Evolutionary conservation across 2,113 vertebrate species (phyloP).

Genomic region (Upupa epops): DNA sequence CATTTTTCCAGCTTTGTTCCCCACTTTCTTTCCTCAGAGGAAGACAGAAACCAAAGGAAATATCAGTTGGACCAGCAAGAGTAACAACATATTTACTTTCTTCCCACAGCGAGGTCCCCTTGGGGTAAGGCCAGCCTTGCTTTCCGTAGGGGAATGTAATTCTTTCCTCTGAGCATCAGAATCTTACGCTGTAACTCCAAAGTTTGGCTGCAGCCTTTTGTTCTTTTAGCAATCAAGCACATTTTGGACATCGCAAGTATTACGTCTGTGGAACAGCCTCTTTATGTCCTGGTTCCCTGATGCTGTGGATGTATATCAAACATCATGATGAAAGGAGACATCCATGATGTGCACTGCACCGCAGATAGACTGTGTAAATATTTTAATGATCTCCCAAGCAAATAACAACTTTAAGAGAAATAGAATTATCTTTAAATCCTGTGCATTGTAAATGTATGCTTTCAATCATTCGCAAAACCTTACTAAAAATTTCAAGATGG

Average conservation of each 20-base stretch:
- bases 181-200: background rate
- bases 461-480: conserved; percentile 67
- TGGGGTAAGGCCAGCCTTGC: background rate
- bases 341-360: background rate
- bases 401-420: conserved; percentile 37
- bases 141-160: background rate
- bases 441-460: conserved; percentile 51
- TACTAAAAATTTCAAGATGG: conserved; percentile 73
- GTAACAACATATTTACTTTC: background rate
- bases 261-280: background rate
- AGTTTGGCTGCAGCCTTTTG: background rate
- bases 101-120: background rate
- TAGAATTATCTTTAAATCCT: conserved; percentile 45
- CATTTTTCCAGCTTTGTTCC: background rate
- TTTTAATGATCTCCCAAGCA: conserved; percentile 9
- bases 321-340: conserved; percentile 17
- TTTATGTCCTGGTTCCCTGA: conserved; percentile 6
- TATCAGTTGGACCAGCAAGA: background rate
- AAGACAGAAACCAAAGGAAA: background rate
- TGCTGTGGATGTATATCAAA: conserved; percentile 24
- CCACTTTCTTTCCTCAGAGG: background rate
- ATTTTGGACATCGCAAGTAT: background rate
- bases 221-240: background rate
- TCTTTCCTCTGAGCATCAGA: background rate
- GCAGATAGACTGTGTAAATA: conserved; percentile 20